Evolutionary conservation across 37 sponge, comb jelly and placozoan species (phyloP), one percentile per base, ranked within the genome.

Genomic region (Aplysina aerophoba): DNA sequence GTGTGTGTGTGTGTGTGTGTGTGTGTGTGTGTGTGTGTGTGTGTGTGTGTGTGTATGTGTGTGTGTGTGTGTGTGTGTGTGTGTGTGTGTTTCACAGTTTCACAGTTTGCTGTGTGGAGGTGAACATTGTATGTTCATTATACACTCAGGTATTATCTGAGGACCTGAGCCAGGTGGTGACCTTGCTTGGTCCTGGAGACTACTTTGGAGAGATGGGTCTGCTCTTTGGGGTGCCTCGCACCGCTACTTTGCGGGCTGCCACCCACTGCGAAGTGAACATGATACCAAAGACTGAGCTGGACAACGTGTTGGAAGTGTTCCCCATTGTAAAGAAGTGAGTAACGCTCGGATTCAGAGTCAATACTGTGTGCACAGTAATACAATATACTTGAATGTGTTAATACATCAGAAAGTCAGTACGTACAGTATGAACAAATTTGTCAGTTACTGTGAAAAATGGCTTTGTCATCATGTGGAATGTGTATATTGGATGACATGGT

Each of bases 151-250:
- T 90, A 37, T 39, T 94, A 13, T 72, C 89, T 84, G 94, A 94
- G 24, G 89, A 90, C 53, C 73, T 90, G 74, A 86, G 86, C 58
- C 85, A 84, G 19, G 94, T 91, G 61, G 81, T 94, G 20, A 27
- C 73, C 41, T 73, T 84, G 4, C 53, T 85, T 8, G 86, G 75
- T 4, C 87, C 91, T 59, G 94, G 94, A 12, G 81, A 88, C 2
- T 87, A 90, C 65, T 94, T 94, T 88, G 94, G 94, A 44, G 91
- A 89, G 64, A 79, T 87, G 58, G 91, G 91, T 35, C 88, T 94
- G 36, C 62, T 94, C 55, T 90, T 90, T 61, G 89, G 89, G 22
- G 35, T 74, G 20, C 89, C 89, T 28, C 56, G 87, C 3, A 86
- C 81, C 30, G 73, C 83, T 11, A 86, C 89, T 33, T 84, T 91